Conservation (phyloP, 2,797 vertebrate species). For the Gadopsis marmoratus region DNA sequence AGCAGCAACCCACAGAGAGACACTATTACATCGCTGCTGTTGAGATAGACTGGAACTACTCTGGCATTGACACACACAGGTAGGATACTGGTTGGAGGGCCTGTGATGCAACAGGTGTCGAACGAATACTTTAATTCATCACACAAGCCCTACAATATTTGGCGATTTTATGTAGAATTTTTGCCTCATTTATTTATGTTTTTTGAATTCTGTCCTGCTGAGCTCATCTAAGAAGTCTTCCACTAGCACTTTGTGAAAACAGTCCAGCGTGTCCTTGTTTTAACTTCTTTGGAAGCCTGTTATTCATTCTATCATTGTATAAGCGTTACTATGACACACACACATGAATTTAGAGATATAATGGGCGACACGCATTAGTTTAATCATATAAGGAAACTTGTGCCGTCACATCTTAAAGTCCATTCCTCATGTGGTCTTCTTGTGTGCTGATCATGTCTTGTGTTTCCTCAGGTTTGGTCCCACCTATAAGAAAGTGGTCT, state of each 20-base stretch:
- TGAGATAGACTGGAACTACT: slow-evolving; percentile 85
- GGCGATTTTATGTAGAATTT: not conserved
- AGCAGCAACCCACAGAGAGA: slow-evolving; percentile 71
- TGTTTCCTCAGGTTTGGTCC: slow-evolving; percentile 68
- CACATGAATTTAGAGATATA: not conserved
- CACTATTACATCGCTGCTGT: slow-evolving; percentile 86
- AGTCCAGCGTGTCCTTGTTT: slow-evolving; percentile 14
- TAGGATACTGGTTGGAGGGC: slow-evolving; percentile 40
- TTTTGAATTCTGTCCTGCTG: not conserved
- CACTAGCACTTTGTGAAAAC: accelerated
- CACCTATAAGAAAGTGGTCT: slow-evolving; percentile 93
- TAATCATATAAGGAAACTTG: not conserved
- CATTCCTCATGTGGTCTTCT: not conserved
- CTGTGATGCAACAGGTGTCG: not conserved
- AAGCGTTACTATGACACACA: not conserved
- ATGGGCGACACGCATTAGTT: not conserved
- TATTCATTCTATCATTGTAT: not conserved
- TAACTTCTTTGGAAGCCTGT: slow-evolving; percentile 1
- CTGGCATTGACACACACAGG: slow-evolving; percentile 67
- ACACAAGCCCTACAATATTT: not conserved
- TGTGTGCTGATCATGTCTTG: slow-evolving; percentile 18
- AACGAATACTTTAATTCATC: not conserved
- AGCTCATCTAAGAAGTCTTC: not conserved
- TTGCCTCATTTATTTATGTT: not conserved
- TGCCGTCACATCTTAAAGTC: not conserved